Evolutionary conservation across 2,888 invertebrate genomes (phyloP).

Genomic region (Drosophila koepferae): DNA sequence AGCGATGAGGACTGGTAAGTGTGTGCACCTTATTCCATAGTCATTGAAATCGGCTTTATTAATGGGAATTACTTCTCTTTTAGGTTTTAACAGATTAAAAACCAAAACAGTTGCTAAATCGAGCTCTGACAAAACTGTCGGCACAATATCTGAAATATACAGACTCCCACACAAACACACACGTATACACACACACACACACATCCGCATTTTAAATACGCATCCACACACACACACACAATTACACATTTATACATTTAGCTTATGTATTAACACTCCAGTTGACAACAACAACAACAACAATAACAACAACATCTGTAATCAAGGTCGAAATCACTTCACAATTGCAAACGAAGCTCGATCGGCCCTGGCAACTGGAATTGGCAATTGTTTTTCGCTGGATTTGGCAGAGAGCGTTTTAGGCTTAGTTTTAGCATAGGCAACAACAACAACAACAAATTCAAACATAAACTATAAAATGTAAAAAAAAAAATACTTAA

Average conservation of each 20-base stretch:
- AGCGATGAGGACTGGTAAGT: conserved; percentile 73
- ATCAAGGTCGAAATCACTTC: conserved; percentile 19
- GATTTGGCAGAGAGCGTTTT: conserved; percentile 51
- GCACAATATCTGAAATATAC: conserved; percentile 38
- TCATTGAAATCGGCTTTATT: background rate
- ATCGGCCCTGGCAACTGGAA: conserved; percentile 34
- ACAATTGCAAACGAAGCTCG: conserved; percentile 29
- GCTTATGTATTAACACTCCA: conserved; percentile 75
- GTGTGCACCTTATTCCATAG: no score
- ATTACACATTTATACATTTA: conserved; percentile 48
- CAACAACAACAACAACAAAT: conserved; percentile 24
- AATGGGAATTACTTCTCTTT: background rate
- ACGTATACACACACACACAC: conserved; percentile 3
- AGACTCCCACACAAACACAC: conserved; percentile 19
- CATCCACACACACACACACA: conserved; percentile 14
- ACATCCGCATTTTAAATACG: conserved; percentile 38
- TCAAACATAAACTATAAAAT: conserved; percentile 28
- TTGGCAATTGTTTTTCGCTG: conserved; percentile 43
- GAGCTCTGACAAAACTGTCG: conserved; percentile 32
- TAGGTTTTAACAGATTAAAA: conserved; percentile 59
- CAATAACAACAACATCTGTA: conserved; percentile 12
- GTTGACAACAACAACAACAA: conserved; percentile 49
- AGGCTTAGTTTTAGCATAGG: conserved; percentile 73
- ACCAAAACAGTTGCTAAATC: conserved; percentile 35
- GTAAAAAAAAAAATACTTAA: conserved; percentile 41